A percentile compares a stretch with the other conserved stretches of the same genome.
Evolutionary conservation across 1,140 invertebrate genomes (phyloP).

Genomic region (Drosophila kurseongensis): DNA sequence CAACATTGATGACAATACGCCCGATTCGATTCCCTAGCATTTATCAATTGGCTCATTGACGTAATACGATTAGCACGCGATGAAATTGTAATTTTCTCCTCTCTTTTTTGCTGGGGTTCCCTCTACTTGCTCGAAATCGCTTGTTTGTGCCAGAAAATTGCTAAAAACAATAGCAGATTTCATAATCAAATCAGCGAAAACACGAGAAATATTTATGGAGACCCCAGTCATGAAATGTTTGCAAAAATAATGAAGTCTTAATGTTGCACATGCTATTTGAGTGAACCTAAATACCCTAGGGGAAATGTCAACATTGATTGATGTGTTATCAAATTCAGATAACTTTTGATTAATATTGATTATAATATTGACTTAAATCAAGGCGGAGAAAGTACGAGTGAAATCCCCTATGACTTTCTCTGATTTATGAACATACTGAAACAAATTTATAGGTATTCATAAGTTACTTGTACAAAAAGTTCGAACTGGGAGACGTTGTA

Average conservation of each 20-base stretch:
- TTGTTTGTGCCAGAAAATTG: constrained; percentile 26
- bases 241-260: constrained; percentile 22
- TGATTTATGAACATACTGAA: background rate
- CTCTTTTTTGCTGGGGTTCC: constrained; percentile 24
- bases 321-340: constrained; percentile 8
- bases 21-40: constrained; percentile 8
- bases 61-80: constrained; percentile 64
- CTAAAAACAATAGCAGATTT: constrained; percentile 53
- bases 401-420: background rate
- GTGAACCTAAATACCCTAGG: constrained; percentile 8
- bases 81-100: constrained; percentile 49
- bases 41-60: constrained; percentile 72
- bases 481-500: no score
- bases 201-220: constrained; percentile 28
- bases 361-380: background rate
- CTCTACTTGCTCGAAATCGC: background rate
- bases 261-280: constrained; percentile 3
- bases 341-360: constrained; percentile 8
- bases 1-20: constrained; percentile 36
- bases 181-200: constrained; percentile 41
- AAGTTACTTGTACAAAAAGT: no score
- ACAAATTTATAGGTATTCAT: background rate
- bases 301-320: constrained; percentile 3
- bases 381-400: background rate
- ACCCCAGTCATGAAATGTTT: background rate